These are phyloP conservation scores for Aspidapion aeneum DNA, from an alignment of 2,888 invertebrate genomes.

Conservation along the genomic window DNA sequence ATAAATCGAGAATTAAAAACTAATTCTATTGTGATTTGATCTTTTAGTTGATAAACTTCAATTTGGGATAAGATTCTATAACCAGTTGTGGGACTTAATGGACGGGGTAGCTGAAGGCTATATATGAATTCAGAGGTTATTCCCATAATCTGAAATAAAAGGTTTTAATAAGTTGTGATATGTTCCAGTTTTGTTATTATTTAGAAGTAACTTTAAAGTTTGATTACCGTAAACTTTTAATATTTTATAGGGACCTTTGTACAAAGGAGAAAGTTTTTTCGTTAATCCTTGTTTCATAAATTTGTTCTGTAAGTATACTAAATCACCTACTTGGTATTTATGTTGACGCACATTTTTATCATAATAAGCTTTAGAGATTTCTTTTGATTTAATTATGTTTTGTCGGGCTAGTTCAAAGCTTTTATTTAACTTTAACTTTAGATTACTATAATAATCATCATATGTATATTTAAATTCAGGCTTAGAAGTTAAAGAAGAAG, in stretches of 20 bases:
- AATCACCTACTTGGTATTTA: neutral
- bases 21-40: too few relatives aligned
- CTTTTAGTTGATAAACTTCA: too few relatives aligned
- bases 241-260: neutral
- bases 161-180: conserved; percentile 1
- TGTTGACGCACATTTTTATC: neutral
- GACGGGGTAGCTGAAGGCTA: neutral
- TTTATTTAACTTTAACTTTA: conserved; percentile 29
- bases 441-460: conserved; percentile 26
- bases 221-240: neutral
- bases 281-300: neutral
- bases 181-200: neutral
- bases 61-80: too few relatives aligned
- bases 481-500: conserved; percentile 19
- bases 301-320: neutral
- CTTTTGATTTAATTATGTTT: neutral
- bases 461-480: conserved; percentile 33
- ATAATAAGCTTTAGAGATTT: neutral
- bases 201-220: neutral
- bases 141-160: neutral
- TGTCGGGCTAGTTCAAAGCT: conserved; percentile 26
- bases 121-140: neutral
- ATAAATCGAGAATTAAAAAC: too few relatives aligned
- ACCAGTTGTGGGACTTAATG: too few relatives aligned
- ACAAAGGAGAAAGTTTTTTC: neutral